Base-by-base conservation (phyloP, 2,888 invertebrate genomes). In the Cactoblastis cactorum region DNA sequence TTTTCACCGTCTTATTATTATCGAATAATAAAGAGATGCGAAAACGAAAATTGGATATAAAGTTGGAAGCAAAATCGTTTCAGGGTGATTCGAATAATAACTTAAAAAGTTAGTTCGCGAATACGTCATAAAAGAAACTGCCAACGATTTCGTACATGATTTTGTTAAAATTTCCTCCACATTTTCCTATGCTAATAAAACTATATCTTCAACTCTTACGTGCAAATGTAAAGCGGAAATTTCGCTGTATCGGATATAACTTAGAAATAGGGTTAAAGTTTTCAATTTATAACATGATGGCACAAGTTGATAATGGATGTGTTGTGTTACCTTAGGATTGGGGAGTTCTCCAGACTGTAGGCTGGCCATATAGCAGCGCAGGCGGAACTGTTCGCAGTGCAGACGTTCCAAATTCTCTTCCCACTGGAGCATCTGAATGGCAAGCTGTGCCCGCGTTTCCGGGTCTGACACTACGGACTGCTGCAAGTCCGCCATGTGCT, bases 401-500 rank as follows among this genome's bases (percentile, higher is more conserved):
- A 98, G 91, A 61, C 98, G 92, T 80, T 98, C 98, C 64, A 98
- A 91, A 83, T 98, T 98, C 82, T 98, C 98, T 73, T 98, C 98
- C 97, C 98, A 98, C 78, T 97, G 96, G 55, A 96, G 91, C 79
- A 98, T 97, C 91, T 98, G 98, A 70, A 95, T 95, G 69, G 95
- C 95, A 61, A 98, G 95, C 83, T 98, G 97, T 71, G 96, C 96
- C 53, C 97, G 94, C 55, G 96, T 96, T 69, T 97, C 97, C 45
- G 95, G 94, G 81, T 98, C 98, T 46, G 96, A 95, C 24, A 98
- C 97, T 50, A 98, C 98, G n/a, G 97, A 96, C 85, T 98, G 95
- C 84, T 98, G 98, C 70, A 98, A 91, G 82, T 98, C 98, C n/a
- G 98, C 98, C 98, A 98, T 98, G 78, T 98, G 98, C 80, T 97